Conservation (phyloP, 2,113 vertebrate genomes). For the Nothocercus julius region DNA sequence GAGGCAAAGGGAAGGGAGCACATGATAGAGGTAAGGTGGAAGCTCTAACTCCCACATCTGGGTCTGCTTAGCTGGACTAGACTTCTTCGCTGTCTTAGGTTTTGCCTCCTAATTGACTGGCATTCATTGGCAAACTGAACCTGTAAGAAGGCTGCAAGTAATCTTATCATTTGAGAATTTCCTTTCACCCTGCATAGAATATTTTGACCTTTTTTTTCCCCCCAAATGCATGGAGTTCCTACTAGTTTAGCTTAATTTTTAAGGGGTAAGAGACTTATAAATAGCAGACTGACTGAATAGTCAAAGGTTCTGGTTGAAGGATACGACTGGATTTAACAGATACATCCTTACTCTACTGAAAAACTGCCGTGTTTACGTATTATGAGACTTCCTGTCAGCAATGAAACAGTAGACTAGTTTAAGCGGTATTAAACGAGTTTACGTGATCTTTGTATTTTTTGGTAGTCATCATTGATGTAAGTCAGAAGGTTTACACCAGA, state of each 20-base stretch:
- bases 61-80: not conserved
- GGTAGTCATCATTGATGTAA: not conserved
- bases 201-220: not conserved
- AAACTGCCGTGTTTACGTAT: not conserved
- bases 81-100: not conserved
- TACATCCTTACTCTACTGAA: not conserved
- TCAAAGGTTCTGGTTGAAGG: not conserved
- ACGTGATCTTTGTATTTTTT: not conserved
- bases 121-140: not conserved
- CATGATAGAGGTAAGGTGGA: not conserved
- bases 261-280: not conserved
- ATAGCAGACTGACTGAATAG: not conserved
- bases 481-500: not conserved
- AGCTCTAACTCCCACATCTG: not conserved
- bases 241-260: not conserved
- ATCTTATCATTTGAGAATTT: not conserved
- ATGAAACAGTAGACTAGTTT: not conserved
- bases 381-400: not conserved
- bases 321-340: not conserved
- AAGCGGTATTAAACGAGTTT: rapidly evolving
- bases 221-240: not conserved
- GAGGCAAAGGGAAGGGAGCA: not conserved
- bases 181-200: not conserved
- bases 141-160: not conserved
- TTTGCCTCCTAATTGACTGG: not conserved